Evolutionary conservation across 2,113 vertebrate species (phyloP), one percentile per base, ranked within the genome.

Genomic region (Myxocyprinus asiaticus): DNA sequence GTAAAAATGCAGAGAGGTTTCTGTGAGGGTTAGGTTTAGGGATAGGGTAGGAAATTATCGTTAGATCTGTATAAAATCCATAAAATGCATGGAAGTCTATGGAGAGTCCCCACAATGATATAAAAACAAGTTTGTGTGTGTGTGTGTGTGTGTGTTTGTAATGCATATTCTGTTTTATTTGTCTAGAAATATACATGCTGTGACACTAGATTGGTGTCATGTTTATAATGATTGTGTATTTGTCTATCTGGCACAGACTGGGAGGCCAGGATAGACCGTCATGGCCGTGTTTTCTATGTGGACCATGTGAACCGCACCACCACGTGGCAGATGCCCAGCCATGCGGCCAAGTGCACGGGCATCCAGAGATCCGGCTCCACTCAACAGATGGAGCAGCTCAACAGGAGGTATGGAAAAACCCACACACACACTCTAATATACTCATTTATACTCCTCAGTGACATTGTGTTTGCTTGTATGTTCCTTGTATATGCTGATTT

Each of bases 301-400:
- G 98, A 99, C 85, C 98, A 99, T 0, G 92, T 98, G 76, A 98
- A 98, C 90, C 92, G 97, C 47, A 99, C 95, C 6, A 99, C 98
- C 4, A 99, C 97, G 8, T 99, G 98, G 98, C 96, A 98, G 90
- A 92, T 95, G 5, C 98, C 98, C 2, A 95, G 92, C 0, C 85
- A 95, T 0, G 89, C 94, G 0, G 89, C 93, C 22, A 96, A 95
- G 0, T 95, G 95, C 0, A 91, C 91, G 0, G 92, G 95, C 47
- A 94, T 98, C 86, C 94, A 93, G 62, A 93, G 96, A 47, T 98
- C 96, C 0, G 94, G 94, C 58, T 99, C 98, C 81, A 88, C 94
- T 71, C 98, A 99, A 88, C 96, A 98, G 92, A 99, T 99, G 98
- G 97, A 99, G 81, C 96, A 98, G 64, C 95, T 99, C 77, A 99